Evolutionary conservation across 2,797 vertebrate genomes (phyloP), one percentile per base, ranked within the genome.

Genomic region (Siniperca undulata): DNA sequence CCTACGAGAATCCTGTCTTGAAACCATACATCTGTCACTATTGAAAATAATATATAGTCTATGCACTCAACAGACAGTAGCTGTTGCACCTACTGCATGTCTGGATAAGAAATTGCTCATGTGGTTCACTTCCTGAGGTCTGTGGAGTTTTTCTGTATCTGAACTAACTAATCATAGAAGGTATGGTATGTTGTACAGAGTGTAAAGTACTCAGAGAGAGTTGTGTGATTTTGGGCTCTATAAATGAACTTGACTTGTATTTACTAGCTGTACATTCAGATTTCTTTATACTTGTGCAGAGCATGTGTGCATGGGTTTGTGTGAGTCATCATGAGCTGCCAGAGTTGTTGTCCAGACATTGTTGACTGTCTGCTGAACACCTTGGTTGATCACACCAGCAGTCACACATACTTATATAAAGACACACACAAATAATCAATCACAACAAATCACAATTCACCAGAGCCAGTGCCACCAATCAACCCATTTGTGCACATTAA

Each of bases 331-430:
- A 68, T 48, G 3, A 82, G 17, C 64, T 72, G 48, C 22, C 24
- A 62, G 38, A 74, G 14, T 36, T 70, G 52, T 53, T 60, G 0
- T 77, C 55, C 50, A 72, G 64, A 77, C 2, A 3, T 46, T 71
- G 61, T 42, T 78, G 24, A 76, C 14, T 36, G 16, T 30, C 65
- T 56, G 40, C 36, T 48, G 20, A 80, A 30, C 8, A 3, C 9
- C 27, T 56, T 27, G 17, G 55, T 64, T 27, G 59, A 68, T 87
- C 12, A 40, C 65, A 40, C 70, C 30, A 55, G 8, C 60, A 78
- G 42, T 80, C 64, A 83, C 67, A 65, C 55, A 68, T n/a, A 77
- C 50, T 65, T 30, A 60, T 20, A 52, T 44, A 59, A 17, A 58
- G 27, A 64, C 9, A 50, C 27, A 60, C 44, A 59, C n/a, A 72